Percentiles rank a stretch among this genome's conserved stretches.
phyloP scores from a whole-genome alignment of 2,888 invertebrate genomes.

The Lamellibrachia columna region DNA sequence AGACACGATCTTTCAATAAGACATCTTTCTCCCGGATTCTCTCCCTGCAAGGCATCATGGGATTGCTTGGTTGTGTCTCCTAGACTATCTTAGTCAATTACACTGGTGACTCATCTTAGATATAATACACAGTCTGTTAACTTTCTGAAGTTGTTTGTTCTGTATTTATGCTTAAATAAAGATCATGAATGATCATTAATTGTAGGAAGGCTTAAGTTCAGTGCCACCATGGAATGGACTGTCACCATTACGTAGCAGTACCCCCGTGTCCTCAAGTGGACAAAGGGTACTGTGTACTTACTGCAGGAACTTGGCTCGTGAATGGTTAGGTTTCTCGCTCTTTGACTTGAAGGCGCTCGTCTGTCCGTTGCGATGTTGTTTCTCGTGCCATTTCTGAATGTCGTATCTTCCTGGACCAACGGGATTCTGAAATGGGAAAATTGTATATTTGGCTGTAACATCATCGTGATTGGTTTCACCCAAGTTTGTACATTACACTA shows the following conservation, averaged over 20 bases:
- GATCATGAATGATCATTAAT: too few relatives aligned
- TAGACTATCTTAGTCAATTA: not conserved
- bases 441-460: not conserved
- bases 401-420: slow-evolving; percentile 65
- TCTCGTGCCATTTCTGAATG: slow-evolving; percentile 60
- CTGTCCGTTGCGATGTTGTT: slow-evolving; percentile 62
- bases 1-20: slow-evolving; percentile 51
- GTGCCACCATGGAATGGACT: slow-evolving; percentile 51
- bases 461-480: not conserved
- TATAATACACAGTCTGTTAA: too few relatives aligned
- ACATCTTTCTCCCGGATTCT: slow-evolving; percentile 59
- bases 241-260: slow-evolving; percentile 54
- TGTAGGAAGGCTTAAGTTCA: slow-evolving; percentile 43
- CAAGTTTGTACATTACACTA: not conserved
- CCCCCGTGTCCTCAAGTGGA: slow-evolving; percentile 50
- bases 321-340: slow-evolving; percentile 51
- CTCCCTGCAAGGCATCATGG: slow-evolving; percentile 50
- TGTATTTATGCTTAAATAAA: too few relatives aligned
- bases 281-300: slow-evolving; percentile 41
- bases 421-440: slow-evolving; percentile 53
- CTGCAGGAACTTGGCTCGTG: slow-evolving; percentile 56
- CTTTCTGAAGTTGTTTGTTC: too few relatives aligned
- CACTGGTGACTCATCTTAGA: too few relatives aligned
- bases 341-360: slow-evolving; percentile 61
- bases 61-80: not conserved